Evolutionary conservation across 1,140 invertebrate species (phyloP).

Genomic region (Hylaeus volcanicus): DNA sequence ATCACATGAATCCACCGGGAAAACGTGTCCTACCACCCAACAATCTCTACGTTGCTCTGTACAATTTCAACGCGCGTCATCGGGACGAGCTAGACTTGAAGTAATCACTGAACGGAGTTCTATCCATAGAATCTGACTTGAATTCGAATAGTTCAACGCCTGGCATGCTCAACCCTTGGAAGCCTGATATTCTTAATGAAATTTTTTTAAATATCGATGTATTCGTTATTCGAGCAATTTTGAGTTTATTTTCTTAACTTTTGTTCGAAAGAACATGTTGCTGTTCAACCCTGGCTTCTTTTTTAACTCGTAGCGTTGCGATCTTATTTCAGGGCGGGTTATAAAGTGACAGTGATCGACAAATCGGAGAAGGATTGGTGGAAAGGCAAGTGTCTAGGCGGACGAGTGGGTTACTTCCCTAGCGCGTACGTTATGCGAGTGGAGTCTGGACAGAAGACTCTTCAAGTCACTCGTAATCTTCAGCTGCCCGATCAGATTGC

Average conservation of each 20-base stretch:
- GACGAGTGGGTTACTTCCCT: slow-evolving; percentile 95
- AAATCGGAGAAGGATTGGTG: slow-evolving; percentile 98
- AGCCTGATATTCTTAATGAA: too few species aligned
- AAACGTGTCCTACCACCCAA: slow-evolving; percentile 87
- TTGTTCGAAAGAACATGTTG: too few species aligned
- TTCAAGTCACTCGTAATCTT: slow-evolving; percentile 90
- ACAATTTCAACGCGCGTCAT: slow-evolving; percentile 96
- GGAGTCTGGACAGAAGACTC: slow-evolving; percentile 92
- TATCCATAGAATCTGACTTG: background rate
- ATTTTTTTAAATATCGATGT: too few species aligned
- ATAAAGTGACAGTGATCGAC: slow-evolving; percentile 96
- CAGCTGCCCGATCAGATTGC: slow-evolving; percentile 85
- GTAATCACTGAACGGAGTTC: slow-evolving; percentile 77
- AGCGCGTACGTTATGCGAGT: slow-evolving; percentile 96
- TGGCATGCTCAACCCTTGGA: too few species aligned
- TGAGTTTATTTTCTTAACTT: too few species aligned
- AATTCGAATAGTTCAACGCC: background rate
- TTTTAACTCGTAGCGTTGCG: background rate
- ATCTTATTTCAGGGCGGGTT: slow-evolving; percentile 87
- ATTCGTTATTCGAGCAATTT: too few species aligned
- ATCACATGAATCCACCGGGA: slow-evolving; percentile 74
- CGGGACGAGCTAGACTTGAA: slow-evolving; percentile 96
- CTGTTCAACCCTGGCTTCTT: background rate
- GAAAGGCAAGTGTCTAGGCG: slow-evolving; percentile 94
- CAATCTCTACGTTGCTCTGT: slow-evolving; percentile 96